A percentile compares a stretch with the other conserved stretches of the same genome.
phyloP scores from a whole-genome alignment of 2,888 invertebrate genomes.

The Aradus depressus region DNA sequence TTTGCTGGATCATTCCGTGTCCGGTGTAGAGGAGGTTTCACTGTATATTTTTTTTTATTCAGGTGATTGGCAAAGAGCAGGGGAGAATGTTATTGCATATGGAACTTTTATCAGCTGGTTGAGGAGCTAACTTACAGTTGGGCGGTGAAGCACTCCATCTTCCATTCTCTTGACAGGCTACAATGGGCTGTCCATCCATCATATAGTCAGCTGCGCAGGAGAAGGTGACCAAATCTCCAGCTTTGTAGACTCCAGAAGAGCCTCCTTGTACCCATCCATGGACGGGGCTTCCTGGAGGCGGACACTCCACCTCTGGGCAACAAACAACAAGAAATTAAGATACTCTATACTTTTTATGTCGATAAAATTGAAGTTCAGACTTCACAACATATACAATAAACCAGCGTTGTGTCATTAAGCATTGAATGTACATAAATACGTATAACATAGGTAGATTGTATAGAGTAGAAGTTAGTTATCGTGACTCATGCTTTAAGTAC shows the following conservation, averaged over 20 bases:
- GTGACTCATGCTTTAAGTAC: too few species aligned
- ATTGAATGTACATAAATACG: too few species aligned
- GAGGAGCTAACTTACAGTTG: conserved; percentile 50
- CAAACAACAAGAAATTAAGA: too few species aligned
- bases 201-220: conserved; percentile 66
- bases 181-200: conserved; percentile 80
- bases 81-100: neutral
- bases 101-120: neutral
- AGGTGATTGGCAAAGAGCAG: neutral
- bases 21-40: neutral
- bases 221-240: conserved; percentile 76
- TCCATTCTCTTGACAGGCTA: conserved; percentile 78
- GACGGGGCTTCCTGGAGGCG: conserved; percentile 54
- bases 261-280: conserved; percentile 69
- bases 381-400: too few species aligned
- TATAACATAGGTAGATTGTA: too few species aligned
- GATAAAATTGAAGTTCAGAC: too few species aligned
- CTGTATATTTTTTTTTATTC: neutral
- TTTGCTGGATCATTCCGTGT: neutral
- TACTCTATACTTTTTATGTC: too few species aligned
- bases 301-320: conserved; percentile 76
- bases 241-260: conserved; percentile 53
- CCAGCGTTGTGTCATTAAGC: too few species aligned
- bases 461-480: too few species aligned
- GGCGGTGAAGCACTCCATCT: conserved; percentile 74